Evolutionary conservation across 2,113 vertebrate species (phyloP).

Genomic region (Macaca fascicularis): DNA sequence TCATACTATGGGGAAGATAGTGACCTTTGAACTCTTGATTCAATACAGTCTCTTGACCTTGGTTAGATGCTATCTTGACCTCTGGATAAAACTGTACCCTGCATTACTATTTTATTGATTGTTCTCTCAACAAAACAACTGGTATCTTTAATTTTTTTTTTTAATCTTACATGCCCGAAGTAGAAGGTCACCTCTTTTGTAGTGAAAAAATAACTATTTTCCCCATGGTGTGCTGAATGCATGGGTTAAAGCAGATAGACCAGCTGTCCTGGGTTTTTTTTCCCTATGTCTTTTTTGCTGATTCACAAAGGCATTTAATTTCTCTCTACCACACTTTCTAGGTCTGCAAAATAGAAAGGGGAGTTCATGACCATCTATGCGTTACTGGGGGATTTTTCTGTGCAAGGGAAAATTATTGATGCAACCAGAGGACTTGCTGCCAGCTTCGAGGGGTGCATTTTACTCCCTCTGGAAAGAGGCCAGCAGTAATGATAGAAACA

Average conservation of each 20-base stretch:
- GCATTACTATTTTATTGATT: background rate
- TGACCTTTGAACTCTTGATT: constrained; percentile 42
- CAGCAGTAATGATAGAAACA: background rate
- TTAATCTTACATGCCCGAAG: background rate
- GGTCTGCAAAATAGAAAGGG: background rate
- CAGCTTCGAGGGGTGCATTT: constrained; percentile 23
- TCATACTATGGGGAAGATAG: background rate
- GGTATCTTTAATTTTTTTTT: background rate
- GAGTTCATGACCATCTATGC: background rate
- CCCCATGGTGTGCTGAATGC: background rate
- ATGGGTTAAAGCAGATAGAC: background rate
- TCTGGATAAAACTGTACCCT: background rate
- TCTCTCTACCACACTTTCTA: background rate
- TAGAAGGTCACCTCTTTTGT: background rate
- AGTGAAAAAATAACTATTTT: background rate
- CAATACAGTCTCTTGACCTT: background rate
- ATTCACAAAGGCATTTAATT: constrained; percentile 8
- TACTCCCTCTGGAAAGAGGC: constrained; percentile 8
- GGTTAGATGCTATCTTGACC: background rate
- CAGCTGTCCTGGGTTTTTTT: background rate
- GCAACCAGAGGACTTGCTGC: background rate
- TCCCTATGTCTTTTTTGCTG: constrained; percentile 29
- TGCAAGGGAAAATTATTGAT: constrained; percentile 26
- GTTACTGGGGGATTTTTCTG: background rate
- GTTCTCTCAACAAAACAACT: background rate